Percentiles rank a stretch among this genome's conserved stretches.
Conservation (phyloP, 2,888 invertebrate species). For the Andrena trimmerana region DNA sequence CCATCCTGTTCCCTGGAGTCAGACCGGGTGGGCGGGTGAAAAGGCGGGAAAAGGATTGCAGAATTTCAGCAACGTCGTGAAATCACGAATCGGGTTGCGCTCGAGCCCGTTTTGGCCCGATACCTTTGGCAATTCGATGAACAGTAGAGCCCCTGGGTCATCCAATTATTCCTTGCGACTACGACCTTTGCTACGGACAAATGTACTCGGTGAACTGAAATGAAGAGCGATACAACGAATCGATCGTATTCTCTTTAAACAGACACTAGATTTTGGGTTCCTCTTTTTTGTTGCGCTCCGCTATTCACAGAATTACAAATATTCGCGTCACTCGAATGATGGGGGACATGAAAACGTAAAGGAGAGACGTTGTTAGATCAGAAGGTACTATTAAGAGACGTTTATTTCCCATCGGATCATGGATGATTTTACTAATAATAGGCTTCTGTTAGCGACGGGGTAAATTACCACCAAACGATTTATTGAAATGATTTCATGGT, state of each 20-base stretch:
- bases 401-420: constrained; percentile 66
- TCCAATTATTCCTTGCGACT: neutral
- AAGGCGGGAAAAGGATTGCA: constrained; percentile 1
- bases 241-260: neutral
- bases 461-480: constrained; percentile 81
- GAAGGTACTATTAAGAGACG: constrained; percentile 58
- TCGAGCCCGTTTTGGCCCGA: neutral
- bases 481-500: constrained; percentile 77
- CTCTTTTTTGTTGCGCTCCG: neutral
- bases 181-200: neutral
- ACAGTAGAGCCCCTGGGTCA: neutral
- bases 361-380: constrained; percentile 27
- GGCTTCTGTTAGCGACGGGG: constrained; percentile 81
- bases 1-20: neutral
- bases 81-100: neutral
- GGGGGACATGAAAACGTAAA: constrained; percentile 12
- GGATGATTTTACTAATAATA: constrained; percentile 76
- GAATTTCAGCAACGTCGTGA: constrained; percentile 3
- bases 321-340: constrained; percentile 17
- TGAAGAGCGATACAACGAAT: neutral
- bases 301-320: neutral
- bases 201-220: neutral
- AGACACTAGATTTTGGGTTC: neutral
- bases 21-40: neutral
- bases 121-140: neutral